Base-by-base conservation (phyloP, 2,888 invertebrate genomes). In the Lasioglossum calceatum region DNA sequence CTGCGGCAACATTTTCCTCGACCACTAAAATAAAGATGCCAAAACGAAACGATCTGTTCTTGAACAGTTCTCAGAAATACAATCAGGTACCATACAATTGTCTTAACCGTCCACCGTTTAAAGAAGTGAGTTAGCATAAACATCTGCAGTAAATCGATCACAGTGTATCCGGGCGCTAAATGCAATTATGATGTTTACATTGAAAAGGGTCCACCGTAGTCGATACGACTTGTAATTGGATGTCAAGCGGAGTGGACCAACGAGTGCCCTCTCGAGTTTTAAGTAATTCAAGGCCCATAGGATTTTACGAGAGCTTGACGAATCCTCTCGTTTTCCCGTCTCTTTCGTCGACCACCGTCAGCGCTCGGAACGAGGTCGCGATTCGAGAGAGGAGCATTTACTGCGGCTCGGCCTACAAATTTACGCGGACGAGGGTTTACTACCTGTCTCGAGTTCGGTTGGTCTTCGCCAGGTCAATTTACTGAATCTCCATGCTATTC, bases 371-470 rank as follows among this genome's bases (percentile, higher is more conserved):
- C 39, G 50, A 79, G 47, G 27, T 58, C 81, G 44, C 77, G 54
- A 50, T 61, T 77, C 64, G 44, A 42, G 39, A 64, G 39, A 50
- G 32, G 44, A 84, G 44, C 78, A 70, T 82, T 82, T 71, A 75
- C 32, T 19, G n/a, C 50, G 58, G 12, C 54, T 70, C 80, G 71
- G 54, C 67, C 81, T 80, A 84, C 81, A 81, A 80, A 81, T 86
- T 81, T 58, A 70, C 84, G 80, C 74, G 73, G 71, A 74, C 84
- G 78, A 84, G 73, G 70, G 74, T 84, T 87, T 67, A 71, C 36
- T 80, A 54, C n/a, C 61, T 44, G 75, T 76, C 61, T 12, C 10
- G 61, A 16, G 70, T 50, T 78, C 77, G 32, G 42, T 42, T 71
- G 58, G 61, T 81, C 76, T 32, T 72, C 76, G 32, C n/a, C 39